These are phyloP conservation scores for Ibidorhyncha struthersii DNA, from an alignment of 2,113 vertebrate genomes.

Conservation along the genomic window DNA sequence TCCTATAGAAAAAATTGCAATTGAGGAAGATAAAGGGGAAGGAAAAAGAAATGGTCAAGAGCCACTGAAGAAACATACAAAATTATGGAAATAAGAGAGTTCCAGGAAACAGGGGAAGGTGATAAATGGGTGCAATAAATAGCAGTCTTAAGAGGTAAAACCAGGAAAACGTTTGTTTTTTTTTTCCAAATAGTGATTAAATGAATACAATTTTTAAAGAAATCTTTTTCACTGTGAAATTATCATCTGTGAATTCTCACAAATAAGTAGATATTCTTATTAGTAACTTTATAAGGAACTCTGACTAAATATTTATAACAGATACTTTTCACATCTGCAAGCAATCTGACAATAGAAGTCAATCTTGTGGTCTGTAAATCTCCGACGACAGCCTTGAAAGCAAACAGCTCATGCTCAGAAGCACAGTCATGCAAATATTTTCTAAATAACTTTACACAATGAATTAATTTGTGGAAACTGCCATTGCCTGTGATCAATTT, in stretches of 20 bases:
- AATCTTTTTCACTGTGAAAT: neutral
- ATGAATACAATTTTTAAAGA: neutral
- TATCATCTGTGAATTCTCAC: neutral
- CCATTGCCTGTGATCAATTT: neutral
- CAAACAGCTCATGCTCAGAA: neutral
- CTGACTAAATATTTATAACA: neutral
- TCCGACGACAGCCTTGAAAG: neutral
- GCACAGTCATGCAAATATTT: neutral
- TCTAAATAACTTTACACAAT: neutral
- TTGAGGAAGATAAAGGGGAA: neutral
- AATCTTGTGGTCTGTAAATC: neutral
- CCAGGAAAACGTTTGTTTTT: neutral
- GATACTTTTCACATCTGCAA: neutral
- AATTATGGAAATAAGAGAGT: neutral
- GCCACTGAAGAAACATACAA: neutral
- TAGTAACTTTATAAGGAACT: neutral
- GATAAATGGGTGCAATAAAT: neutral
- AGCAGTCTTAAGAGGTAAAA: neutral
- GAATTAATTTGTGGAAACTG: neutral
- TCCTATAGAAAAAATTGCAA: neutral
- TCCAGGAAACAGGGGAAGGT: neutral
- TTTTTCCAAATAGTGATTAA: neutral
- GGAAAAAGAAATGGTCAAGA: neutral
- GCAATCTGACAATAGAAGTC: neutral
- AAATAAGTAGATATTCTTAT: neutral